A percentile compares a stretch with the other conserved stretches of the same genome.
Conservation (phyloP, 1,140 invertebrate genomes). For the Semibalanus balanoides region DNA sequence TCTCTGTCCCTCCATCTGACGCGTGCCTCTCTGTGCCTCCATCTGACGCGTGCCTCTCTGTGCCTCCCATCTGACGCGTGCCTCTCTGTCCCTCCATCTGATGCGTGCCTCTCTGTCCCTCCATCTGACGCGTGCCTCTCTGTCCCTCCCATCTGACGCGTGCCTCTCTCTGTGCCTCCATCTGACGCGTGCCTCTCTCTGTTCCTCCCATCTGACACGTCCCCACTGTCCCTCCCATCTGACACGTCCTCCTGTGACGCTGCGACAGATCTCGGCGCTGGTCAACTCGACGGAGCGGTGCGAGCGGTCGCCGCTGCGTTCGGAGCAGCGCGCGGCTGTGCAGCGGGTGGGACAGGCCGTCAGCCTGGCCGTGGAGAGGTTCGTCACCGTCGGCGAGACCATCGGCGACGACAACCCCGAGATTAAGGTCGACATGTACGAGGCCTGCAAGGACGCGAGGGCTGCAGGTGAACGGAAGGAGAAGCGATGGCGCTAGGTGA, state of each 20-base stretch:
- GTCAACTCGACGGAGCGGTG: not conserved
- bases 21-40: no score
- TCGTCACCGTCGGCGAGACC: slow-evolving; percentile 93
- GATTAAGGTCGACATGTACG: slow-evolving; percentile 92
- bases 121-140: not conserved
- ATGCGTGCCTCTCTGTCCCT: not conserved
- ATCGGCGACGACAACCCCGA: slow-evolving; percentile 96
- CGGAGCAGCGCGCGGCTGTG: slow-evolving; percentile 43
- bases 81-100: not conserved
- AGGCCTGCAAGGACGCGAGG: slow-evolving; percentile 90
- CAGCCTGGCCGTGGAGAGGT: slow-evolving; percentile 88
- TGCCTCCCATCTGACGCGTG: not conserved
- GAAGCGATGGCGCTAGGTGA: no score
- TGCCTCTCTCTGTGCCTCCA: not conserved
- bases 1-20: no score
- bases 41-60: no score
- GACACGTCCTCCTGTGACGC: not conserved
- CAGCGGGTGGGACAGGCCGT: slow-evolving; percentile 88
- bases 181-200: not conserved
- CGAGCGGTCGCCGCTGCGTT: not conserved
- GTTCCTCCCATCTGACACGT: not conserved
- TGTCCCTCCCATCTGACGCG: not conserved
- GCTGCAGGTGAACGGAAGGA: slow-evolving; percentile 70
- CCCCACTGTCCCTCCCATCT: not conserved
- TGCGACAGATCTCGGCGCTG: not conserved